A percentile compares a stretch with the other conserved stretches of the same genome.
Evolutionary conservation across 2,113 vertebrate genomes (phyloP).

Genomic region (Percina caprodes): DNA sequence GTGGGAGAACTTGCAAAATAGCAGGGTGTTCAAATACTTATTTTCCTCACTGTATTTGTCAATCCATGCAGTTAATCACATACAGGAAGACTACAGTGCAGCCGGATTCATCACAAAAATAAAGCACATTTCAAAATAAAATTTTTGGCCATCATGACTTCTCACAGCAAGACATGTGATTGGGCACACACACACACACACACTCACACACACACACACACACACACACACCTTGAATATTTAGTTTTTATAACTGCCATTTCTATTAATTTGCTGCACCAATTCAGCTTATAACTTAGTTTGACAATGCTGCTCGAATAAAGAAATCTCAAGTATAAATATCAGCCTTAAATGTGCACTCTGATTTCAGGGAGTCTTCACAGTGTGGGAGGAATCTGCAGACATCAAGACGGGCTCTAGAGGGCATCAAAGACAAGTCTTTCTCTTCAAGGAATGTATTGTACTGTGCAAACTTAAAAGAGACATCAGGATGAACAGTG

Average conservation of each 20-base stretch:
- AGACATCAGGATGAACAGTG: constrained; percentile 87
- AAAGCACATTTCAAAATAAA: too few relatives aligned
- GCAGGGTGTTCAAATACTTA: too few relatives aligned
- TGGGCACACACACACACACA: too few relatives aligned
- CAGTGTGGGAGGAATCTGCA: constrained; percentile 95
- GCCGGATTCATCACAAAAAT: too few relatives aligned
- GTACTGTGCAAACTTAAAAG: constrained; percentile 93
- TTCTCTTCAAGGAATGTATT: constrained; percentile 94
- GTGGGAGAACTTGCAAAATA: too few relatives aligned
- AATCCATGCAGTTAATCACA: too few relatives aligned
- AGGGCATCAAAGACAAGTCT: constrained; percentile 95
- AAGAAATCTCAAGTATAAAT: background rate
- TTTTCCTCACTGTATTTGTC: too few relatives aligned
- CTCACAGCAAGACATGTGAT: too few relatives aligned
- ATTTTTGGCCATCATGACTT: too few relatives aligned
- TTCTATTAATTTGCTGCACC: background rate
- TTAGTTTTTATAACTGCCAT: background rate
- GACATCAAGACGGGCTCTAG: constrained; percentile 90
- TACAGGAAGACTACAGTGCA: too few relatives aligned
- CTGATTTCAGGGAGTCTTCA: constrained; percentile 89
- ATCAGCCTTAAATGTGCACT: background rate
- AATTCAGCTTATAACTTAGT: background rate
- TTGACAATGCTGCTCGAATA: background rate
- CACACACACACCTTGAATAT: background rate
- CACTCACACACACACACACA: too few relatives aligned